Percentiles rank a stretch among this genome's conserved stretches.
Evolutionary conservation across 2,797 vertebrate genomes (phyloP).

Genomic region (Brachymystax lenok): DNA sequence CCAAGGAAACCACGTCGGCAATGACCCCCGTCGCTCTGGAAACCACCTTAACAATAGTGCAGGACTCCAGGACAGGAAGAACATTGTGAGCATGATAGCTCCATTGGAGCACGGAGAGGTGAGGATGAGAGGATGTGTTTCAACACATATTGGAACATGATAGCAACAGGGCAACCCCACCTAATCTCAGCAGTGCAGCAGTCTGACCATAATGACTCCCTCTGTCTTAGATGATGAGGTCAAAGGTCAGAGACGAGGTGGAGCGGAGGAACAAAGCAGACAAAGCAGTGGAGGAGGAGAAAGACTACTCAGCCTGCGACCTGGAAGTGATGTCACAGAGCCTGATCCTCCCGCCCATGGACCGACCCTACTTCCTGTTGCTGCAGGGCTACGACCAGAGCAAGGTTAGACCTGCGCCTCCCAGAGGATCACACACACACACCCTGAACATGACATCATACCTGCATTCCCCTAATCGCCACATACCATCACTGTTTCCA

Average conservation of each 20-base stretch:
- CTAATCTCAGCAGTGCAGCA: background rate
- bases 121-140: constrained; percentile 37
- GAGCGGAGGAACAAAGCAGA: constrained; percentile 61
- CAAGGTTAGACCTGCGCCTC: constrained; percentile 81
- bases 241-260: constrained; percentile 67
- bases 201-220: constrained; percentile 11
- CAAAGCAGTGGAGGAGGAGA: constrained; percentile 68
- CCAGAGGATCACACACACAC: constrained; percentile 64
- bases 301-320: constrained; percentile 76
- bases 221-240: constrained; percentile 61
- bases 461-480: constrained; percentile 79
- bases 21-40: constrained; percentile 57
- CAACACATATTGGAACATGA: background rate
- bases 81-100: constrained; percentile 86
- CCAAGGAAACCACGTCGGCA: constrained; percentile 74
- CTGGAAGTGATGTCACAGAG: constrained; percentile 91
- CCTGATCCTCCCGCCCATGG: constrained; percentile 89
- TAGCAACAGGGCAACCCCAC: background rate
- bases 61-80: constrained; percentile 78
- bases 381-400: constrained; percentile 89
- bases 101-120: constrained; percentile 71
- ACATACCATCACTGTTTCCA: constrained; percentile 79
- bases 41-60: constrained; percentile 55
- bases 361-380: constrained; percentile 88
- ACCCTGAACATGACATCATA: constrained; percentile 74